A percentile compares a stretch with the other conserved stretches of the same genome.
Conservation (phyloP, 2,888 invertebrate genomes). For the Mesorhabditis belari region DNA sequence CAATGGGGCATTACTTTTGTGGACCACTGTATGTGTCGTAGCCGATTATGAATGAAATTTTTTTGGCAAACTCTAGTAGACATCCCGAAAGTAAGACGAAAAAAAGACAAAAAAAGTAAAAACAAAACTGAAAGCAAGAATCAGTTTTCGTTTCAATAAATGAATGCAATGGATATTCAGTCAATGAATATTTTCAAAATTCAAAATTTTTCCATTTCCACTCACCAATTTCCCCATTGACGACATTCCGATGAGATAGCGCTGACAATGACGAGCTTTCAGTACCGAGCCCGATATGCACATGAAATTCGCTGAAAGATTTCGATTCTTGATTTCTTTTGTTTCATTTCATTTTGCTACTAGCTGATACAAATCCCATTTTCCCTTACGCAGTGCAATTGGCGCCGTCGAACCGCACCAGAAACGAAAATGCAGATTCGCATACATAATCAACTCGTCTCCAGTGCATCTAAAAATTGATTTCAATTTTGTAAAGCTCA, state of each 20-base stretch:
- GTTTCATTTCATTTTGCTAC: neutral
- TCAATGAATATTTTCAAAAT: neutral
- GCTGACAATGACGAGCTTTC: neutral
- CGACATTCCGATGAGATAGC: neutral
- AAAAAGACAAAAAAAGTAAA: no score
- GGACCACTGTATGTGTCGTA: no score
- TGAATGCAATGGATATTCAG: no score
- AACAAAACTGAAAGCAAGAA: no score
- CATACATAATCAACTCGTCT: neutral
- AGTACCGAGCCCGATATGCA: neutral
- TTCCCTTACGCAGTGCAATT: no score
- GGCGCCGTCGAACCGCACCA: neutral
- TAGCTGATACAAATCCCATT: no score
- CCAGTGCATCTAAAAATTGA: neutral
- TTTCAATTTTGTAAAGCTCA: no score
- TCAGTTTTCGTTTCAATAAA: no score
- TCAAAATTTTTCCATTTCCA: neutral
- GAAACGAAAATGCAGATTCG: neutral
- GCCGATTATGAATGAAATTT: no score
- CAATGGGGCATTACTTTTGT: no score
- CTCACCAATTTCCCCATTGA: neutral
- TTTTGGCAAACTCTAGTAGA: no score
- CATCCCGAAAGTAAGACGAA: no score
- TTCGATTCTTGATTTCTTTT: neutral
- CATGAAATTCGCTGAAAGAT: neutral